Conservation (phyloP, 35 echinoderm and acorn worm genomes). For the Strongylocentrotus purpuratus region DNA sequence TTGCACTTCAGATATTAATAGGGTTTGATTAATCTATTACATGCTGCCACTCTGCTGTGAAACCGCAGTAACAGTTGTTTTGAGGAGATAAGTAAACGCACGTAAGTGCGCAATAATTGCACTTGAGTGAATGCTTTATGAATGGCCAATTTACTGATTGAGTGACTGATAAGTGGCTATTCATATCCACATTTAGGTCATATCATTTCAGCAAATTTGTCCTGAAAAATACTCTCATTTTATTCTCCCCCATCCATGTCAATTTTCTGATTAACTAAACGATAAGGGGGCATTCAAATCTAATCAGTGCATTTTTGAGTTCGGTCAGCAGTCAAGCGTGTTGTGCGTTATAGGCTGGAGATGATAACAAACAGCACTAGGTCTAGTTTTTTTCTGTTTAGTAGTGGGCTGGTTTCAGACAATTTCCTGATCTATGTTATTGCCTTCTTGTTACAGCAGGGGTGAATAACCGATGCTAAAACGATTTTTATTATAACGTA, state of each 20-base stretch:
- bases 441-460: not conserved
- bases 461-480: not conserved
- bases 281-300: not conserved
- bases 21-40: not conserved
- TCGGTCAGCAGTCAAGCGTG: not conserved
- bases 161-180: not conserved
- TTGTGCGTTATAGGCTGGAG: not conserved
- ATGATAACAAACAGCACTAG: not conserved
- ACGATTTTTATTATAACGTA: not conserved
- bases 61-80: not conserved
- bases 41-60: not conserved
- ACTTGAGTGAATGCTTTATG: conserved; percentile 2
- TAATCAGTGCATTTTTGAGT: not conserved
- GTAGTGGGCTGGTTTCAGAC: not conserved
- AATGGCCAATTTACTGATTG: conserved; percentile 4
- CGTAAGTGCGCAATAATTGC: not conserved
- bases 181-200: not conserved
- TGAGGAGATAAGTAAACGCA: not conserved
- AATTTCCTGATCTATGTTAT: not conserved
- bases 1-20: not conserved
- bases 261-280: conserved; percentile 7
- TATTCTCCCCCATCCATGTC: not conserved
- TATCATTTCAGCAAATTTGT: not conserved
- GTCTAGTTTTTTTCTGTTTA: not conserved
- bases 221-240: not conserved